A percentile compares a stretch with the other conserved stretches of the same genome.
phyloP scores from a whole-genome alignment of 2,888 invertebrate species.

The Meiosimyza platycephala region DNA sequence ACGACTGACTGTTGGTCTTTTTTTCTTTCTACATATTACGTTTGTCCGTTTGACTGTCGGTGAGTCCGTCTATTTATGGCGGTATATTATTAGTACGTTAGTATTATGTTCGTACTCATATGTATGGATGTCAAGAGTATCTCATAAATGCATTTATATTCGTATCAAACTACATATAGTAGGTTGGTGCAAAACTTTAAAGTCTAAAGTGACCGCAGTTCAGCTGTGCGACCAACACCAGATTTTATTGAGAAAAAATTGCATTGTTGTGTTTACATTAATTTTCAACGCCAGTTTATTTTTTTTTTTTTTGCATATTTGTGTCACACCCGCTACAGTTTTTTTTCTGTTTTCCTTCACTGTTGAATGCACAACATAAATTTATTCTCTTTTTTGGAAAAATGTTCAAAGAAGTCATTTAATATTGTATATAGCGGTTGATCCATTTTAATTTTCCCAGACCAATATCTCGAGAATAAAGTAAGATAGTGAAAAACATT shows the following conservation, averaged over 20 bases:
- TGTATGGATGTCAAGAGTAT: neutral
- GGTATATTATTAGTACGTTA: no score
- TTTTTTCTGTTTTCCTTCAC: neutral
- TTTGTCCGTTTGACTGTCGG: neutral
- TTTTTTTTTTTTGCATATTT: no score
- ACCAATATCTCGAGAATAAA: no score
- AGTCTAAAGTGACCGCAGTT: conserved; percentile 12
- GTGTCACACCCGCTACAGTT: neutral
- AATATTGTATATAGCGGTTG: no score
- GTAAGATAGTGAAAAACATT: no score
- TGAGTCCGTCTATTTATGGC: neutral
- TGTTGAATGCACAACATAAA: neutral
- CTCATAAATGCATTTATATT: conserved; percentile 26
- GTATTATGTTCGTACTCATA: neutral
- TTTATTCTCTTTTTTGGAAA: neutral
- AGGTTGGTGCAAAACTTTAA: neutral
- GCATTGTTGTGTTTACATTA: conserved; percentile 6
- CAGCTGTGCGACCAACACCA: neutral
- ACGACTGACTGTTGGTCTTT: neutral
- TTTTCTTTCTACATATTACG: no score
- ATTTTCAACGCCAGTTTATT: neutral
- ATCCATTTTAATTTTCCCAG: no score
- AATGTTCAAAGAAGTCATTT: neutral
- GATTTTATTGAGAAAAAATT: neutral
- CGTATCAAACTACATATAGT: neutral